These are phyloP conservation scores for Heliconius aoede DNA, from an alignment of 2,888 invertebrate genomes.

Conservation along the genomic window DNA sequence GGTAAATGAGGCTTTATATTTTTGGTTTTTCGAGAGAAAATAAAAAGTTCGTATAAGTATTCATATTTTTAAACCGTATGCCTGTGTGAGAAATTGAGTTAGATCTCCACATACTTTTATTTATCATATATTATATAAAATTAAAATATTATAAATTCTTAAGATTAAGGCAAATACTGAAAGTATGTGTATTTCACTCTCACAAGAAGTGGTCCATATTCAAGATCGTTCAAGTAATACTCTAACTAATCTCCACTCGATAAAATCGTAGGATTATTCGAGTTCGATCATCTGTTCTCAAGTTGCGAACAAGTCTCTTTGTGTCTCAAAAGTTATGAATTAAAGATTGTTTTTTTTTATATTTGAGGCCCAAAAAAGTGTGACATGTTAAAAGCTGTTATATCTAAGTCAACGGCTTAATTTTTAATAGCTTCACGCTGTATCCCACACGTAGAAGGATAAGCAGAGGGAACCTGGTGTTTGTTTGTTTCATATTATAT, in stretches of 20 bases:
- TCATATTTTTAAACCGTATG: no score
- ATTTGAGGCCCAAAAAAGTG: no score
- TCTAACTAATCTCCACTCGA: slow-evolving; percentile 6
- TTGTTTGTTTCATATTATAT: not conserved
- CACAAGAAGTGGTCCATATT: not conserved
- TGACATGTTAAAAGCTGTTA: no score
- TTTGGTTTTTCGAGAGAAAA: not conserved
- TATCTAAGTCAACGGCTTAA: no score
- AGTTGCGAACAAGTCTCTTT: not conserved
- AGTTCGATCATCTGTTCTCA: slow-evolving; percentile 6
- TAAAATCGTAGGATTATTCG: not conserved
- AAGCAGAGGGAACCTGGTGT: no score
- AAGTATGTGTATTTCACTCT: not conserved
- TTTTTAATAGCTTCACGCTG: no score
- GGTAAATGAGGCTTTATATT: not conserved
- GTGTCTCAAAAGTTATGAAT: not conserved
- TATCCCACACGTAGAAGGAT: no score
- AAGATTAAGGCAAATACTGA: no score
- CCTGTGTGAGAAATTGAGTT: not conserved
- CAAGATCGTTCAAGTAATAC: not conserved
- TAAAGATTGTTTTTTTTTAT: not conserved
- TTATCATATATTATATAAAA: no score
- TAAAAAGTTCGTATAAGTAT: no score
- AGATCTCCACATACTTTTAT: no score
- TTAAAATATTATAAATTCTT: no score